phyloP scores from a whole-genome alignment of 2,113 vertebrate species.

The Syngnathus typhle region DNA sequence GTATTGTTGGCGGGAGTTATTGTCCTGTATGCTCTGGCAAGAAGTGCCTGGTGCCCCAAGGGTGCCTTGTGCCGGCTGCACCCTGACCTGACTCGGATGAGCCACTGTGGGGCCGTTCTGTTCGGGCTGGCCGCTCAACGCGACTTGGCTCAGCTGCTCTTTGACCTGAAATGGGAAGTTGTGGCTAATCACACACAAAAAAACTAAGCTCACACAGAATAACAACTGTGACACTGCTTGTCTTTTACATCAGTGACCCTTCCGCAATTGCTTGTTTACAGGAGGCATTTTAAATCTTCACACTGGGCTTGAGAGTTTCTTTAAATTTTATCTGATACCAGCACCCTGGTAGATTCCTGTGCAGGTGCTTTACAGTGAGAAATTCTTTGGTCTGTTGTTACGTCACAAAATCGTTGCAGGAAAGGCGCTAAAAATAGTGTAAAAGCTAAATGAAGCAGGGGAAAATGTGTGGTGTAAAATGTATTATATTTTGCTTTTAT shows the following conservation, averaged over 20 bases:
- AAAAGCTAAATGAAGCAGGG: neutral
- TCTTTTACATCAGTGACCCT: slow-evolving; percentile 10
- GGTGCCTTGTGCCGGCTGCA: slow-evolving; percentile 50
- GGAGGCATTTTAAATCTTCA: neutral
- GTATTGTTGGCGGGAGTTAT: neutral
- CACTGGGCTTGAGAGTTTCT: neutral
- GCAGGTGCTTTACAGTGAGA: no score
- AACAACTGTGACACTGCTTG: slow-evolving; percentile 12
- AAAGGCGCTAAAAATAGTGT: neutral
- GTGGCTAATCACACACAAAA: slow-evolving; percentile 28
- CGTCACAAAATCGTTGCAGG: neutral
- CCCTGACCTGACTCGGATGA: slow-evolving; percentile 72
- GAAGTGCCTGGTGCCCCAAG: slow-evolving; percentile 51
- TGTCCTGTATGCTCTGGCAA: slow-evolving; percentile 54
- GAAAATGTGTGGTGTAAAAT: neutral
- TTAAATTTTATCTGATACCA: neutral
- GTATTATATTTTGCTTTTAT: neutral
- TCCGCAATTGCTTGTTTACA: neutral
- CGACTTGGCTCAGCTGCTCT: slow-evolving; percentile 79
- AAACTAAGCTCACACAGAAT: neutral
- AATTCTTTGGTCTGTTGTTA: neutral
- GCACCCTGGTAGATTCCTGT: no score
- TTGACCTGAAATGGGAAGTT: slow-evolving; percentile 78
- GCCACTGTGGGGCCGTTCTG: slow-evolving; percentile 64
- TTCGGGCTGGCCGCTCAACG: slow-evolving; percentile 70